Evolutionary conservation across 2,113 vertebrate genomes (phyloP).

Genomic region (Leptobrachium leishanense): DNA sequence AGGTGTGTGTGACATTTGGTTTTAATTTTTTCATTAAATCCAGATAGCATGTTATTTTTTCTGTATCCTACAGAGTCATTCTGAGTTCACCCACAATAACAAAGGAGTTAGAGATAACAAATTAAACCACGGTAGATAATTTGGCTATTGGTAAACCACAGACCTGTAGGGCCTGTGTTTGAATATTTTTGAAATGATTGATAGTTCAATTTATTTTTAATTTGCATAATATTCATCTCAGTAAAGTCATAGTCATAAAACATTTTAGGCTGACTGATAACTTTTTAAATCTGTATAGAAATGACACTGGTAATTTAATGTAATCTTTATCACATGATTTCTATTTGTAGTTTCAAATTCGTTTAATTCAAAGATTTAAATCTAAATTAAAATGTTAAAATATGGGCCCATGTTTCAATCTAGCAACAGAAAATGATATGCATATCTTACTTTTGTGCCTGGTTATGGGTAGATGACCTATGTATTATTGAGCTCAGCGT

Average conservation of each 20-base stretch:
- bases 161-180: slow-evolving; percentile 2
- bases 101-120: background rate
- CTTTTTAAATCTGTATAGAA: slow-evolving; percentile 10
- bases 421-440: background rate
- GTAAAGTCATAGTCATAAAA: background rate
- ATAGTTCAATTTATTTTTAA: slow-evolving; percentile 39
- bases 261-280: slow-evolving; percentile 7
- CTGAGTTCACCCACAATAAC: slow-evolving; percentile 28
- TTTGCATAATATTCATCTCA: slow-evolving; percentile 36
- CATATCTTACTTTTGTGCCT: background rate
- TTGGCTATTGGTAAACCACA: slow-evolving; percentile 25
- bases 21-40: background rate
- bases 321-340: background rate
- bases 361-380: slow-evolving; percentile 1
- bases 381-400: slow-evolving; percentile 6
- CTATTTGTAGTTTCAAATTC: background rate
- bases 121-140: slow-evolving; percentile 22
- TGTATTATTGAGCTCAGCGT: slow-evolving; percentile 3
- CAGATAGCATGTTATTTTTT: background rate
- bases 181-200: slow-evolving; percentile 26
- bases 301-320: slow-evolving; percentile 10
- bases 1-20: too few relatives aligned
- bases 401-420: slow-evolving; percentile 2
- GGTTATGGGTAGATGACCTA: slow-evolving; percentile 5
- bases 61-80: slow-evolving; percentile 14